phyloP scores from a whole-genome alignment of 2,888 invertebrate genomes.

The Nyleta sp. region DNA sequence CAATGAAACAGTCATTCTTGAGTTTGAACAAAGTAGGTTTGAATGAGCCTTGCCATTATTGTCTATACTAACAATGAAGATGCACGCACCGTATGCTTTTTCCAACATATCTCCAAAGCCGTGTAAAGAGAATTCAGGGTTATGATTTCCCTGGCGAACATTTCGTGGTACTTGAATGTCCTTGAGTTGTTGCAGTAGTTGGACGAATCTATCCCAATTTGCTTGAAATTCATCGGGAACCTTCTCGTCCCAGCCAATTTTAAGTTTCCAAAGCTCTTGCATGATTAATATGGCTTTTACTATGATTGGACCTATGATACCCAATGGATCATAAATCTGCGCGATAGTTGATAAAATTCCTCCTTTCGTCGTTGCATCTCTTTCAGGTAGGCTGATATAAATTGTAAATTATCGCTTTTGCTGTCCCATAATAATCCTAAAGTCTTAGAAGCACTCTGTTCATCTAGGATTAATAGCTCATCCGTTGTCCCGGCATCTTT shows the following conservation, averaged over 20 bases:
- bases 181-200: not conserved
- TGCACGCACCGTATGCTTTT: too few species aligned
- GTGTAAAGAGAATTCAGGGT: too few species aligned
- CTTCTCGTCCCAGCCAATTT: slow-evolving; percentile 3
- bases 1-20: too few species aligned
- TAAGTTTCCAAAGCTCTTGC: not conserved
- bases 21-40: slow-evolving; percentile 59
- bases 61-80: too few species aligned
- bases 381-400: slow-evolving; percentile 19
- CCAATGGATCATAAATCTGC: slow-evolving; percentile 61
- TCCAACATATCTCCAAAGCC: too few species aligned
- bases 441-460: slow-evolving; percentile 41
- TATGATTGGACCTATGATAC: slow-evolving; percentile 49
- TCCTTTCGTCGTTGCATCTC: slow-evolving; percentile 23
- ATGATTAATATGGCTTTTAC: slow-evolving; percentile 55
- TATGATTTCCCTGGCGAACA: too few species aligned
- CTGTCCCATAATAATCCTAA: slow-evolving; percentile 58
- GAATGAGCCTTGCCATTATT: too few species aligned
- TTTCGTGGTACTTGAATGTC: too few species aligned
- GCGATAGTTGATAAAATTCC: slow-evolving; percentile 49
- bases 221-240: not conserved
- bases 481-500: slow-evolving; percentile 1
- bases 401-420: slow-evolving; percentile 33
- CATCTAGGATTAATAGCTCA: slow-evolving; percentile 26
- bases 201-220: not conserved